phyloP scores from a whole-genome alignment of 2,113 vertebrate species.

The Elachura formosa region DNA sequence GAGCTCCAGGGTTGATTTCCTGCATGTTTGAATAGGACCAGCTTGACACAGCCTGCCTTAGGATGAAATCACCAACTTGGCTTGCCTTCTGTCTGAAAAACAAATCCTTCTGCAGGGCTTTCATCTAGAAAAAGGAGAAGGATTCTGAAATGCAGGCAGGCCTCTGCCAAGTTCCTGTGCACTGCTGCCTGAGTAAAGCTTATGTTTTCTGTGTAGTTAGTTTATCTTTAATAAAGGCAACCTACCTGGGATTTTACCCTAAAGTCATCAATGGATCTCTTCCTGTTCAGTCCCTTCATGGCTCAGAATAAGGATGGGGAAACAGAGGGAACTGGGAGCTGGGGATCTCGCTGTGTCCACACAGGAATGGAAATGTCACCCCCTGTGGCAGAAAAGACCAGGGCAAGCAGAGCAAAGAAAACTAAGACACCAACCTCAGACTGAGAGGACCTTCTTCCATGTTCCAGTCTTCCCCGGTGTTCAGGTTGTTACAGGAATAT shows the following conservation, averaged over 20 bases:
- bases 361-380: background rate
- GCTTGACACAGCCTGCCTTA: constrained; percentile 68
- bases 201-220: background rate
- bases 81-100: constrained; percentile 63
- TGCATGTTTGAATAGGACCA: constrained; percentile 63
- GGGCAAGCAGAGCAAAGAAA: background rate
- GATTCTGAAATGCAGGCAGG: constrained; percentile 33
- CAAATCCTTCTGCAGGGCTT: constrained; percentile 63
- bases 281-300: background rate
- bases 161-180: constrained; percentile 46
- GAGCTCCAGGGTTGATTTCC: constrained; percentile 62
- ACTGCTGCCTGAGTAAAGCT: constrained; percentile 7
- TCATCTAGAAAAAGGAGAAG: constrained; percentile 59
- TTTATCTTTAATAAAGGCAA: background rate
- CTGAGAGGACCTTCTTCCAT: background rate
- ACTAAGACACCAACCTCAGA: background rate
- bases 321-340: background rate
- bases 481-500: background rate
- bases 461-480: background rate
- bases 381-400: background rate
- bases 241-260: background rate
- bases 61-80: constrained; percentile 71
- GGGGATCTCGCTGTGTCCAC: background rate
- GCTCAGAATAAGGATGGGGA: background rate
- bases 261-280: background rate